Base-by-base conservation (phyloP, 2,888 invertebrate species). In the Heliconius sara region DNA sequence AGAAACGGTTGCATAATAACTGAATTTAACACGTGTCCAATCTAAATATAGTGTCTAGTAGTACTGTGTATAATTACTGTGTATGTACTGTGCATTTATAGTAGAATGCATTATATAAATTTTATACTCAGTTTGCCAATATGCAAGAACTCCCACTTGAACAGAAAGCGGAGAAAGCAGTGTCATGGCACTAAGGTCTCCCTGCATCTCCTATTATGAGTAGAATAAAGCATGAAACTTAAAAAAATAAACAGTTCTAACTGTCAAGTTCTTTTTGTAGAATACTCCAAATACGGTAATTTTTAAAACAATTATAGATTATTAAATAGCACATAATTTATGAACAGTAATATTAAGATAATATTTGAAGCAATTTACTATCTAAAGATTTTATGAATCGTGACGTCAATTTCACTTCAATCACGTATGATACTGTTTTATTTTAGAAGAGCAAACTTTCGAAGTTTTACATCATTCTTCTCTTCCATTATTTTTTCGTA, bases 321-420 rank as follows among this genome's bases (percentile, higher is more conserved):
- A 27, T 65, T 16, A 68, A n/a, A 43, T 68, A 25, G n/a, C 68
- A 68, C 43, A 25, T 43, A 68, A 68, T 43, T 39, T 25, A 68
- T 68, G 25, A 43, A 68, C 39, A 68, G n/a, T 70, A 70, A 43
- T 70, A 70, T 70, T 70, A 70, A 47, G 43, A 70, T 70, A 70
- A 70, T 25, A 43, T 70, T 47, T 25, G 9, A 70, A 70, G 16
- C 70, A 70, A 70, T 47, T 70, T 43, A 70, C 43, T 47, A 47
- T 70, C 70, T 16, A 25, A 70, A 47, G 16, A 70, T 70, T 70
- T 70, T 70, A 70, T 70, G 70, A 27, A 70, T 70, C 70, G 70
- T 70, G 70, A 70, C 70, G 25, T 70, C 70, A 70, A 70, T 70
- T 70, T 70, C 70, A 70, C 70, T 25, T 47, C 9, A 16, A 70